A percentile compares a stretch with the other conserved stretches of the same genome.
Conservation (phyloP, 35 echinoderm and acorn worm species). For the Stichopus chloronotus region DNA sequence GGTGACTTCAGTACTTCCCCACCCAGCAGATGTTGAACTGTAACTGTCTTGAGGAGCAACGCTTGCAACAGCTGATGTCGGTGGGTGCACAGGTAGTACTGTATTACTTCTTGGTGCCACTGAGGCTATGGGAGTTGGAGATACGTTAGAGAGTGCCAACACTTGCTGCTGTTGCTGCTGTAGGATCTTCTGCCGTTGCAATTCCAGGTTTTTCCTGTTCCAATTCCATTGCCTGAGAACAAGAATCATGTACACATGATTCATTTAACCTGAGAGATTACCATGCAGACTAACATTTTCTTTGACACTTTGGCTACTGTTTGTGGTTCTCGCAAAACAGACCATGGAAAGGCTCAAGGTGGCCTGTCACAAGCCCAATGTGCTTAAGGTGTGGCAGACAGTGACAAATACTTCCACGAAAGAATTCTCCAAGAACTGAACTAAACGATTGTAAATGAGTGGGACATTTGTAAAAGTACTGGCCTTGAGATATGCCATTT, state of each 20-base stretch:
- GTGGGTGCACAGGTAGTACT: neutral
- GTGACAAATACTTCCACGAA: no score
- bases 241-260: neutral
- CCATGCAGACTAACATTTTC: neutral
- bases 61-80: neutral
- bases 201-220: constrained; percentile 49
- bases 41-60: constrained; percentile 14
- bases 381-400: no score
- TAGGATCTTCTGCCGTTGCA: constrained; percentile 53
- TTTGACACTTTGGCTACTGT: no score
- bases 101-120: constrained; percentile 13
- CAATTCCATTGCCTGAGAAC: constrained; percentile 36
- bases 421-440: no score
- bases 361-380: no score
- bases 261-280: neutral
- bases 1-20: constrained; percentile 35
- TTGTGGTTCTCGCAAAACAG: no score
- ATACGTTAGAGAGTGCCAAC: neutral
- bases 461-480: no score
- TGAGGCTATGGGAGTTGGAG: neutral
- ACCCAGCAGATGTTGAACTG: neutral
- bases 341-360: no score
- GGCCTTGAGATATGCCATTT: no score
- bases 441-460: no score
- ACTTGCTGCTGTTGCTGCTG: constrained; percentile 49